Percentiles rank a stretch among this genome's conserved stretches.
Conservation (phyloP, 2,888 invertebrate genomes). For the Galeopsomyia nigrocyanea region DNA sequence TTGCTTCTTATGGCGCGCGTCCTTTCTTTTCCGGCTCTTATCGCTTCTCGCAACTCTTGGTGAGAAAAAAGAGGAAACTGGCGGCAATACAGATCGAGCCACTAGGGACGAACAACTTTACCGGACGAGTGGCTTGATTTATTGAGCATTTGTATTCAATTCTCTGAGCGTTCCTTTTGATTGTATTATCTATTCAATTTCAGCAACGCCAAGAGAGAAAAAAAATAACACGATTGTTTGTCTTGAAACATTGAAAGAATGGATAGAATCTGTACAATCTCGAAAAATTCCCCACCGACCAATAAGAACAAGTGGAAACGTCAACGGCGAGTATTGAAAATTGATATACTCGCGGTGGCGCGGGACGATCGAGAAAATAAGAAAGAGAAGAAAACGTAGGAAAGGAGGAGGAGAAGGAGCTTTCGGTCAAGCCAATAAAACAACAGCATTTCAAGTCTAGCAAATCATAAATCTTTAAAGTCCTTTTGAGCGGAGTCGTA, state of each 20-base stretch:
- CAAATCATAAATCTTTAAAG: conserved; percentile 42
- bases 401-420: not conserved
- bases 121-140: conserved; percentile 14
- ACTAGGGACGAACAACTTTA: not conserved
- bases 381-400: not conserved
- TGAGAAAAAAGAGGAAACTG: conserved; percentile 26
- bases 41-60: conserved; percentile 26
- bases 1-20: not conserved
- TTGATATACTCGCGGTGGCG: conserved; percentile 32
- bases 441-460: conserved; percentile 35
- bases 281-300: conserved; percentile 8
- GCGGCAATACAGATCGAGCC: conserved; percentile 11
- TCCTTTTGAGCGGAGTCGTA: conserved; percentile 32
- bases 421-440: conserved; percentile 32
- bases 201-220: no score
- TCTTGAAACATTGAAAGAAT: not conserved
- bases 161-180: not conserved
- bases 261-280: conserved; percentile 19
- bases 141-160: conserved; percentile 23
- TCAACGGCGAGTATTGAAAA: conserved; percentile 24
- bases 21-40: conserved; percentile 18
- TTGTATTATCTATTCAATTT: no score
- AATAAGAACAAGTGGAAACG: not conserved
- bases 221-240: not conserved
- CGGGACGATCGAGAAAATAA: conserved; percentile 3